phyloP scores from a whole-genome alignment of 2,888 invertebrate species.

The Iselma pallidipennis region DNA sequence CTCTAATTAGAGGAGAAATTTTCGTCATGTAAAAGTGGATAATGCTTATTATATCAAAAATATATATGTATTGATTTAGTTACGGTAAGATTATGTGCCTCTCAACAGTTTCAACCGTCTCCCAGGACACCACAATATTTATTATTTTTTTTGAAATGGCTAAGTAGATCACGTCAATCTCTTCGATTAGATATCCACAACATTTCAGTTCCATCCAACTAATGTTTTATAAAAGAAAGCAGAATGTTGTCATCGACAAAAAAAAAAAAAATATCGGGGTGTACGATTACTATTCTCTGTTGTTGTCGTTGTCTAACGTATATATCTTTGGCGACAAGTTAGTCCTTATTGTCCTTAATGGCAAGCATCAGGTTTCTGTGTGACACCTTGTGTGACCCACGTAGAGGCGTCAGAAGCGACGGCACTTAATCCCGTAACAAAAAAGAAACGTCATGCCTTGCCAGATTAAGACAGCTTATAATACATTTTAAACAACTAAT shows the following conservation, averaged over 20 bases:
- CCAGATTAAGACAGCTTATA: conserved; percentile 54
- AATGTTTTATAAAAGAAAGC: conserved; percentile 26
- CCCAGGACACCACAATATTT: conserved; percentile 4
- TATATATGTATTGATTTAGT: too few relatives aligned
- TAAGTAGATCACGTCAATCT: conserved; percentile 33
- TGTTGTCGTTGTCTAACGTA: not conserved
- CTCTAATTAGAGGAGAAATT: conserved; percentile 3
- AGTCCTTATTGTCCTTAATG: conserved; percentile 44
- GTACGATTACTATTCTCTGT: conserved; percentile 41
- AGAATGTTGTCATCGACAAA: conserved; percentile 43
- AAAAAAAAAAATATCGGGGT: conserved; percentile 43
- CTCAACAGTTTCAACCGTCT: conserved; percentile 25
- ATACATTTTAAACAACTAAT: conserved; percentile 55
- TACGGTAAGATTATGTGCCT: too few relatives aligned
- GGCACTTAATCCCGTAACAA: conserved; percentile 50
- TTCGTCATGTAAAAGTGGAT: too few relatives aligned
- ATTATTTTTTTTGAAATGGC: conserved; percentile 20
- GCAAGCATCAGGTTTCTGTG: conserved; percentile 50
- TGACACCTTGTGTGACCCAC: conserved; percentile 36
- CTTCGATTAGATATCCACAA: too few relatives aligned
- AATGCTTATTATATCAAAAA: too few relatives aligned
- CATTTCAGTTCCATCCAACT: too few relatives aligned
- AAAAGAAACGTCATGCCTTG: conserved; percentile 53
- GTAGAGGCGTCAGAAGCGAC: conserved; percentile 46
- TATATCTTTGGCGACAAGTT: conserved; percentile 26